phyloP scores from a whole-genome alignment of 1,140 invertebrate species.

The Scaptomyza graminum region DNA sequence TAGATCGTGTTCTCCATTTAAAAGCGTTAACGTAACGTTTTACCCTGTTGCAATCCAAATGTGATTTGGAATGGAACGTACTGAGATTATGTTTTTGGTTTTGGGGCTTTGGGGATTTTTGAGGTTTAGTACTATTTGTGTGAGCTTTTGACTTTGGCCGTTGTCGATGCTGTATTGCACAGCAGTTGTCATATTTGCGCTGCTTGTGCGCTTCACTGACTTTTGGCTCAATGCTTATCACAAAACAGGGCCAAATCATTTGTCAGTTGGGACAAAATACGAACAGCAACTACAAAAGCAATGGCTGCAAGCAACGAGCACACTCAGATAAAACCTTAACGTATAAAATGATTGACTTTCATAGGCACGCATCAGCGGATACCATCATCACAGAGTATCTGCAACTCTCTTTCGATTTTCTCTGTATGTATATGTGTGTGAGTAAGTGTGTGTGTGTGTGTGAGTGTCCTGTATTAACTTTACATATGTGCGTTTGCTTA shows the following conservation, averaged over 20 bases:
- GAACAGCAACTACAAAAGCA: conserved; percentile 1
- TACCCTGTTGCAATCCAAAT: conserved; percentile 33
- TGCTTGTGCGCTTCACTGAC: conserved; percentile 59
- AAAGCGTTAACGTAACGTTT: conserved; percentile 63
- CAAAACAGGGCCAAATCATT: conserved; percentile 52
- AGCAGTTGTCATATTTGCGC: conserved; percentile 60
- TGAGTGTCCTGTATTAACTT: conserved; percentile 7
- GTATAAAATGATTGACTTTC: conserved; percentile 76
- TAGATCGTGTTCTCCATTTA: conserved; percentile 48
- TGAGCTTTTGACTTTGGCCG: neutral
- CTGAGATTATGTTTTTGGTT: conserved; percentile 5
- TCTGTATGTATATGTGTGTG: conserved; percentile 10
- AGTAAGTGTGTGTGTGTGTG: conserved; percentile 25
- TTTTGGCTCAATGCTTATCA: conserved; percentile 36
- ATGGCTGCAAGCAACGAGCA: conserved; percentile 24
- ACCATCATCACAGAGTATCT: conserved; percentile 30
- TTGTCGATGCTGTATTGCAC: neutral
- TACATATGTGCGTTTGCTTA: conserved; percentile 35
- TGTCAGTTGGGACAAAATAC: conserved; percentile 74
- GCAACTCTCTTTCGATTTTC: conserved; percentile 3
- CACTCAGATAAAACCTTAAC: conserved; percentile 65
- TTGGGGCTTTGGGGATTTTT: conserved; percentile 1
- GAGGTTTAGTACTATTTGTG: neutral
- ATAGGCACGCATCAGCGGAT: conserved; percentile 64
- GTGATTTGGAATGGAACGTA: conserved; percentile 13